Base-by-base conservation (phyloP, 2,113 vertebrate genomes). In the Pseudorasbora parva region DNA sequence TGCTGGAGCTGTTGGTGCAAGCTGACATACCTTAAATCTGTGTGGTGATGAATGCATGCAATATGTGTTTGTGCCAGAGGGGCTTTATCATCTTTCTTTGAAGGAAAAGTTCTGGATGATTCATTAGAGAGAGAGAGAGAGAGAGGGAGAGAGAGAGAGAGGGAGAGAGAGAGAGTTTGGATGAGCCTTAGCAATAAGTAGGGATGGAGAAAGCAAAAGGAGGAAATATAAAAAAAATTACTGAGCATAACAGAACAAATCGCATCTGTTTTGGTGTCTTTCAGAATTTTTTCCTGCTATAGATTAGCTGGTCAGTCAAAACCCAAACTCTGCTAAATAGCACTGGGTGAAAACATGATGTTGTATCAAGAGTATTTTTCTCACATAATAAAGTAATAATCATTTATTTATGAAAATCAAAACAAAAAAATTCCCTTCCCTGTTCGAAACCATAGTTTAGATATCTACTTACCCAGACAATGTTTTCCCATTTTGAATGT, bases 31-130 rank as follows among this genome's bases (percentile, higher is more conserved):
- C 85, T 88, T 90, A 76, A 88, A 83, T 86, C 89, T 88, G 51
- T 88, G 89, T 91, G 80, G 87, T 94, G 92, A 94, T 93, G 88
- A 94, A 94, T 94, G 92, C 86, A 90, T 89, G 92, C 92, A 94
- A 94, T 94, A 94, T 94, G 91, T 92, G 88, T 83, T 83, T 79
- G 85, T 88, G 93, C 93, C 91, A 93, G 90, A 91, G 93, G 92
- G 87, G 92, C 89, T 90, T 91, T 90, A 91, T 93, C 92, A 93
- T 88, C 86, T 86, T 85, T 87, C 88, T 91, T 90, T 91, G 93
- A 91, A 88, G 71, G 88, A 84, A 85, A 88, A 89, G 88, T 90
- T 90, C 90, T 90, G 76, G 82, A 87, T 93, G 92, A 94, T 92
- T 92, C 93, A 94, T 94, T 90, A 87, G 88, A 84, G 77, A n/a